These are phyloP conservation scores for Plumapathes pennacea DNA, from an alignment of 92 coral and sea anemone genomes.

Conservation along the genomic window DNA sequence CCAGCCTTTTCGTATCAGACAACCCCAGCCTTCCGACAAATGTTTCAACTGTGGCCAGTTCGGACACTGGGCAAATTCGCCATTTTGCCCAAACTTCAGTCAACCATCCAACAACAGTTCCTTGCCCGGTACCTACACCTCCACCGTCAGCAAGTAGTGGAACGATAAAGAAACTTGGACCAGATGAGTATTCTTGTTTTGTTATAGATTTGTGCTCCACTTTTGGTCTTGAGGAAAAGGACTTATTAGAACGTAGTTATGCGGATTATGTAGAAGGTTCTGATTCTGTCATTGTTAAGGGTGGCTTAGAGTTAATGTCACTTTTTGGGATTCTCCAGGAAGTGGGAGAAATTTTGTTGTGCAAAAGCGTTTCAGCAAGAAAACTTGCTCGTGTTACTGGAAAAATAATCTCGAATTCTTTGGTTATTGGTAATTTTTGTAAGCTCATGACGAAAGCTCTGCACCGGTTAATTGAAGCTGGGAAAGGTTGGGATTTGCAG, in stretches of 20 bases:
- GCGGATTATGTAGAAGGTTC: constrained; percentile 14
- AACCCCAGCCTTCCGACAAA: constrained; percentile 31
- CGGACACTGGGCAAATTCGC: constrained; percentile 32
- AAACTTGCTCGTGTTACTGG: constrained; percentile 22
- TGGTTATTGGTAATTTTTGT: too few species aligned
- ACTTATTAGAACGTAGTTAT: constrained; percentile 9
- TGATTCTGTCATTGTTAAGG: constrained; percentile 30
- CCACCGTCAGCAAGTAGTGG: constrained; percentile 4
- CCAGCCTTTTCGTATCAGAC: constrained; percentile 5
- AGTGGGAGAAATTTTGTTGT: too few species aligned
- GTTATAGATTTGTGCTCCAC: not conserved
- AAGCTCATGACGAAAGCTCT: constrained; percentile 44
- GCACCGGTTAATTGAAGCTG: constrained; percentile 15
- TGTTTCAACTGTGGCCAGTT: constrained; percentile 30
- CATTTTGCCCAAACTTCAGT: constrained; percentile 11
- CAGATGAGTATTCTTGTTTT: constrained; percentile 9
- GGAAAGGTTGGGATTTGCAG: constrained; percentile 32
- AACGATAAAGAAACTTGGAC: constrained; percentile 2
- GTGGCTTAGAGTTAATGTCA: constrained; percentile 13
- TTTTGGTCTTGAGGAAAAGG: not conserved
- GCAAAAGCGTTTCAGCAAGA: constrained; percentile 3
- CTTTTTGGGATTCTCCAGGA: constrained; percentile 29
- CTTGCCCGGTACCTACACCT: constrained; percentile 5
- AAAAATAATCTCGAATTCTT: too few species aligned
- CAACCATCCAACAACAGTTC: constrained; percentile 4